phyloP scores from a whole-genome alignment of 2,888 invertebrate species.

The Acanthosepion pharaonis region DNA sequence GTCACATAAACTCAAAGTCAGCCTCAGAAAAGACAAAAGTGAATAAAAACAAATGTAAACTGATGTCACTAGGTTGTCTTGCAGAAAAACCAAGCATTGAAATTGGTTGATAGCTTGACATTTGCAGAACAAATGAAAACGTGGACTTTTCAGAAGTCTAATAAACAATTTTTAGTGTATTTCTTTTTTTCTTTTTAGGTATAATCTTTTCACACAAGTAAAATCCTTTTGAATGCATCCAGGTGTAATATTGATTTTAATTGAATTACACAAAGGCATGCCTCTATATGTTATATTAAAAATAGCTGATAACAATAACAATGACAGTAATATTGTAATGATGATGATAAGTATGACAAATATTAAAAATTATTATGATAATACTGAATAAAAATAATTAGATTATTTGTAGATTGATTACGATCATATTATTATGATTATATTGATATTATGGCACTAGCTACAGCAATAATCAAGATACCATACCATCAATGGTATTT shows the following conservation, averaged over 20 bases:
- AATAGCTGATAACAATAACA: background rate
- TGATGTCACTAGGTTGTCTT: background rate
- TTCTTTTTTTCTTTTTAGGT: background rate
- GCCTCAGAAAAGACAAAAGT: background rate
- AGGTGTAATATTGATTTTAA: slow-evolving; percentile 8
- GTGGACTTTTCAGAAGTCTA: background rate
- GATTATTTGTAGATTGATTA: too few relatives aligned
- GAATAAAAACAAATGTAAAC: background rate
- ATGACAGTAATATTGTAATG: background rate
- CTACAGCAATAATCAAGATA: too few relatives aligned
- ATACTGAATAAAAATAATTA: too few relatives aligned
- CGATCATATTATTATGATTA: too few relatives aligned
- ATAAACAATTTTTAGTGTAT: background rate
- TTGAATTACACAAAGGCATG: background rate
- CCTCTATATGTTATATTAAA: background rate
- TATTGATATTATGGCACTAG: too few relatives aligned
- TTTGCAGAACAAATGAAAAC: background rate
- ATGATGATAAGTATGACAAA: background rate
- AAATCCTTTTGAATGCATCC: background rate
- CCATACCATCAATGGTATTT: too few relatives aligned
- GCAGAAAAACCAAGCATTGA: background rate
- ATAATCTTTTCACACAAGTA: background rate
- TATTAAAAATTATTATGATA: too few relatives aligned
- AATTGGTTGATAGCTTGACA: background rate
- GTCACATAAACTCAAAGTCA: background rate